These are phyloP conservation scores for Hapalemur alaotrensis DNA, from an alignment of 2,797 vertebrate genomes.

Conservation along the genomic window DNA sequence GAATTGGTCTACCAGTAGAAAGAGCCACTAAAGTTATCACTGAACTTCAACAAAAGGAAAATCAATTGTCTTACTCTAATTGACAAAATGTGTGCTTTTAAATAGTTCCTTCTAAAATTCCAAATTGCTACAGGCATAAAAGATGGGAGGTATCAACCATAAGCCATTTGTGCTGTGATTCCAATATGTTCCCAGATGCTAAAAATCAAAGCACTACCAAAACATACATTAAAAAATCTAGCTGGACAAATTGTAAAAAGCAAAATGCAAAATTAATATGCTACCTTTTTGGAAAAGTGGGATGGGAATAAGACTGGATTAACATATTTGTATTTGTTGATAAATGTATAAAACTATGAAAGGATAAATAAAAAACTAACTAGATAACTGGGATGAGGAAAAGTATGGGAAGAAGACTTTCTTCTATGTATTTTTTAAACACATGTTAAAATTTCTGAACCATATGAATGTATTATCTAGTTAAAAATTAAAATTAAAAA, in stretches of 20 bases:
- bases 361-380: constrained; percentile 18
- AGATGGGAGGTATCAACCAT: neutral
- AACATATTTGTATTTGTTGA: neutral
- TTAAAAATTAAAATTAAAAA: constrained; percentile 22
- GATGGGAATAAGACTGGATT: neutral
- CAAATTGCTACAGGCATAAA: neutral
- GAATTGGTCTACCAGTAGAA: neutral
- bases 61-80: constrained; percentile 23
- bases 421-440: neutral
- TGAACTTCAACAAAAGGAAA: constrained; percentile 35
- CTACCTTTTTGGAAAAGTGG: neutral
- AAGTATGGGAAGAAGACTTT: neutral
- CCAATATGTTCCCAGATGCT: neutral
- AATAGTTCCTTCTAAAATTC: constrained; percentile 24
- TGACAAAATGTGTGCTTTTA: constrained; percentile 29
- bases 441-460: constrained; percentile 9
- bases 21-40: neutral
- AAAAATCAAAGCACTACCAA: constrained; percentile 45
- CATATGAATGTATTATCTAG: neutral
- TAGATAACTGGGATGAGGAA: neutral
- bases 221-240: neutral
- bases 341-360: neutral
- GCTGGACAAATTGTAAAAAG: neutral
- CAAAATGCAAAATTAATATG: neutral
- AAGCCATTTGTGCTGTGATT: neutral